Percentiles rank a stretch among this genome's conserved stretches.
Conservation (phyloP, 2,113 vertebrate species). For the Macrotis lagotis region DNA sequence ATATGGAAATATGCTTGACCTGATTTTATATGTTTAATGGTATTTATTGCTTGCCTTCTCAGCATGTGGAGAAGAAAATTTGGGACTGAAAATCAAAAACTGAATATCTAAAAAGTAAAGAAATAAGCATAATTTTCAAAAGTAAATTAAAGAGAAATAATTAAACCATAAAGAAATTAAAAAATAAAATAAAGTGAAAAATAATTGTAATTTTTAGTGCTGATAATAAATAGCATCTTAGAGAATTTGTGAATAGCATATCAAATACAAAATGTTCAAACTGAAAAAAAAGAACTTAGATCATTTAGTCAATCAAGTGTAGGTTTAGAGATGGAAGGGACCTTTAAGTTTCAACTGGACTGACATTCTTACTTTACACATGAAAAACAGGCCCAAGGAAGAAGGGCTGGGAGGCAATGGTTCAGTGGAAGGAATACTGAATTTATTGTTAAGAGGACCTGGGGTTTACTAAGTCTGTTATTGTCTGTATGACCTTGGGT, state of each 20-base stretch:
- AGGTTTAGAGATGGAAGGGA: background rate
- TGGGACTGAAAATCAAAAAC: background rate
- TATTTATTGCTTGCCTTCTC: too few species aligned
- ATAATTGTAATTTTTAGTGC: background rate
- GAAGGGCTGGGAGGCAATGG: background rate
- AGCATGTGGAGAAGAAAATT: background rate
- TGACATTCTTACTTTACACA: background rate
- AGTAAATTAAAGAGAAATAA: too few species aligned
- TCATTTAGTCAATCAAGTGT: background rate
- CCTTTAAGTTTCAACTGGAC: background rate
- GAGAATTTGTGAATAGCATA: background rate
- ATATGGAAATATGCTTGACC: too few species aligned
- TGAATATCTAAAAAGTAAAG: too few species aligned
- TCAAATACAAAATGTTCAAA: background rate
- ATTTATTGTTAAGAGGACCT: background rate
- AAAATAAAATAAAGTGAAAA: background rate
- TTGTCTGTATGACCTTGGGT: background rate
- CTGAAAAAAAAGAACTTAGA: background rate
- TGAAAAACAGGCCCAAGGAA: background rate
- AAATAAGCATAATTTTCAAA: background rate
- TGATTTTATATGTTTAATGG: too few species aligned
- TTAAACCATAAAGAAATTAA: too few species aligned
- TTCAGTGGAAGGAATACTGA: background rate
- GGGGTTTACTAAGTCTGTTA: background rate
- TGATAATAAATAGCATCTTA: background rate